These are phyloP conservation scores for Anthoscopus minutus DNA, from an alignment of 2,113 vertebrate genomes.

Conservation along the genomic window DNA sequence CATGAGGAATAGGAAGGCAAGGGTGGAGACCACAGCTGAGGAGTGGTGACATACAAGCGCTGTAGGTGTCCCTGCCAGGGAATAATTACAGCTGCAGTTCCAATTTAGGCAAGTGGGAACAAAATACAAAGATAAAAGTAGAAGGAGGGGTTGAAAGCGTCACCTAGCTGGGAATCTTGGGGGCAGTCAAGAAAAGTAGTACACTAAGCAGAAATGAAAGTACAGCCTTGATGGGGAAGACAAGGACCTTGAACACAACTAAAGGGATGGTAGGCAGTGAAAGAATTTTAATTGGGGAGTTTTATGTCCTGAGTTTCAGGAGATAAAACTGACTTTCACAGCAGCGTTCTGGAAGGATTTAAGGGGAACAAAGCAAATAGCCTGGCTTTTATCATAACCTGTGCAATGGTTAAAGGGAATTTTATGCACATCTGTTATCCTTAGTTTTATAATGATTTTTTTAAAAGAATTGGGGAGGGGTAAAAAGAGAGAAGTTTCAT, in stretches of 20 bases:
- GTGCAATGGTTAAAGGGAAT: background rate
- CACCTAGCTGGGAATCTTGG: background rate
- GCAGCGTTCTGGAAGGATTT: constrained; percentile 17
- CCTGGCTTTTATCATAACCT: constrained; percentile 30
- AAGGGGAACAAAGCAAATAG: constrained; percentile 35
- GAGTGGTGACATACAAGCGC: background rate
- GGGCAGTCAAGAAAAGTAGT: background rate
- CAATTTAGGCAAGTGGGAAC: background rate
- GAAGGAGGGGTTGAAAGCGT: background rate
- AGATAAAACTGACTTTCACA: constrained; percentile 43
- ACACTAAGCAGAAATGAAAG: constrained; percentile 24
- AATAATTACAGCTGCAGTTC: background rate
- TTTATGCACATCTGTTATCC: background rate
- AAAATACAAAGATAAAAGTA: background rate
- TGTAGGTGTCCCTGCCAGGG: background rate
- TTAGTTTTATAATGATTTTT: constrained; percentile 12
- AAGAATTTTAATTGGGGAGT: constrained; percentile 47
- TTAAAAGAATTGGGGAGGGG: background rate
- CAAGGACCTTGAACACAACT: background rate
- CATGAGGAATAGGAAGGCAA: background rate
- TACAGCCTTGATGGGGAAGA: background rate
- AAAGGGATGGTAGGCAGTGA: constrained; percentile 1
- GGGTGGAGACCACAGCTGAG: background rate
- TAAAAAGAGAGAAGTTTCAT: background rate
- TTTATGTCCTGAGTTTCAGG: constrained; percentile 22